Base-by-base conservation (phyloP, 1,140 invertebrate genomes). In the Sycophila sp. region DNA sequence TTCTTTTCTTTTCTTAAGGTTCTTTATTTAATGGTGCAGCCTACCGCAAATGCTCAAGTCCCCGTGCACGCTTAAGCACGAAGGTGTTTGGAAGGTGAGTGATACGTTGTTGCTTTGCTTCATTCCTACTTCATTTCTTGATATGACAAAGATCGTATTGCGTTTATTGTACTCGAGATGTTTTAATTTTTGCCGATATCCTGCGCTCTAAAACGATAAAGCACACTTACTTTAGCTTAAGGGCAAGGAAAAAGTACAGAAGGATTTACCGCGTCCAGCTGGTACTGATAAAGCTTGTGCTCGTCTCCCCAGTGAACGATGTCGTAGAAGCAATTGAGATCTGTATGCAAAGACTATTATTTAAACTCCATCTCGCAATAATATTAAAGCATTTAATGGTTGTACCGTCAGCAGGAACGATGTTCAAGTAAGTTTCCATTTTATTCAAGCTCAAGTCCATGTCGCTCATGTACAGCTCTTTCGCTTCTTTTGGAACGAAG, bases 21-120 rank as follows among this genome's bases (percentile, higher is more conserved):
- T 28, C 4, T 26, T 1, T 15, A 28, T 1, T 42, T 38, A 47
- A 30, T 62, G n/a, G 4, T 45, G 4, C n/a, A n/a, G n/a, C n/a
- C 80, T 73, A 86, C 86, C 40, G 58, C 86, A 87, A 10, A 78
- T 71, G 0, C 56, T 74, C 10, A 86, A 71, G 71, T 80, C 78
- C 19, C 76, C 69, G 66, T 82, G 76, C 3, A 81, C 36, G 36
- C 82, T 73, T 22, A 83, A 69, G 69, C 87, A 87, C 4, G 76
- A 69, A 5, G 82, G 82, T 1, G 82, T 85, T 1, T 19, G 11
- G 36, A 84, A 82, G 34, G 45, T 73, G 7, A 75, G 71, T 3
- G 59, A 72, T 4, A 66, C 64, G 24, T 73, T 56, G 11, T 68
- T 42, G 36, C 77, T 75, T 8, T 72, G 71, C 64, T 77, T 73